phyloP scores from a whole-genome alignment of 2,113 vertebrate species.

The Stegostoma tigrinum region DNA sequence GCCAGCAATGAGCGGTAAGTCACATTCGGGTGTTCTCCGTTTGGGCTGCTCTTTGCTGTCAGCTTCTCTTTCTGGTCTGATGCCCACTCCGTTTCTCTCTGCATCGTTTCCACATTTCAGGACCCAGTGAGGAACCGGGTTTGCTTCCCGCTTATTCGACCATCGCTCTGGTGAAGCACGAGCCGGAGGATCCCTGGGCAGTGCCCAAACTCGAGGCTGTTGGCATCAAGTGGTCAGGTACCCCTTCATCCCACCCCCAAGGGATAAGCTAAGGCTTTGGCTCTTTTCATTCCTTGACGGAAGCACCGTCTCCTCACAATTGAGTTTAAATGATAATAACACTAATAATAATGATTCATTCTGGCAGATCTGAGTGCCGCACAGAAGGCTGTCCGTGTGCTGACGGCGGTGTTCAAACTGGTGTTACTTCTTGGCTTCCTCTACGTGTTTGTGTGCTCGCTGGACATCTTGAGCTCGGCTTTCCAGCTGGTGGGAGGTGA shows the following conservation, averaged over 20 bases:
- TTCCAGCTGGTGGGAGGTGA: conserved; percentile 94
- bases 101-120: conserved; percentile 4
- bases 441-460: conserved; percentile 88
- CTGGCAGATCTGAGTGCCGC: conserved; percentile 73
- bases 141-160: conserved; percentile 67
- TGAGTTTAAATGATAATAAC: background rate
- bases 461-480: conserved; percentile 87
- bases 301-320: background rate
- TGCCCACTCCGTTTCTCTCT: background rate
- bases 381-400: conserved; percentile 67
- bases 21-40: accelerated
- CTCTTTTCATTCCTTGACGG: background rate
- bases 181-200: conserved; percentile 63
- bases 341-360: background rate
- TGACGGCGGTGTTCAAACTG: conserved; percentile 59
- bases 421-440: conserved; percentile 72
- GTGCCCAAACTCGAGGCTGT: conserved; percentile 69
- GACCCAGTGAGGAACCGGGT: conserved; percentile 49
- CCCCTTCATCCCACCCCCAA: background rate
- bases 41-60: background rate
- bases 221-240: conserved; percentile 87
- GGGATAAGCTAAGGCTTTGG: too few relatives aligned
- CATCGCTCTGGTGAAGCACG: conserved; percentile 59
- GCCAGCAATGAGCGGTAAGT: conserved; percentile 51
- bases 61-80: background rate